Conservation (phyloP, 1,140 invertebrate genomes). For the Caenorhabditis remanei region DNA sequence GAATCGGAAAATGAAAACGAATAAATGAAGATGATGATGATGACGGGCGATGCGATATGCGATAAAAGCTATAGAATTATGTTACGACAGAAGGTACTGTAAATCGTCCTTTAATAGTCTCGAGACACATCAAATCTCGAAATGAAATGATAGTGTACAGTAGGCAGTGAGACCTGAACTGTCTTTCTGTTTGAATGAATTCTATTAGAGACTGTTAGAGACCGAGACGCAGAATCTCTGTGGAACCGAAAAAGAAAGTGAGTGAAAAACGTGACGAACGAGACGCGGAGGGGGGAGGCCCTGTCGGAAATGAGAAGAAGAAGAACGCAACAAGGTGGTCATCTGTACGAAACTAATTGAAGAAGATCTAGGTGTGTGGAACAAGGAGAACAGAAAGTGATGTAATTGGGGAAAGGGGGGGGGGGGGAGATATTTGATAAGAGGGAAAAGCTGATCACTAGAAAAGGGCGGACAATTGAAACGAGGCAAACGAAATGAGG, state of each 20-base stretch:
- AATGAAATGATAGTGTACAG: slow-evolving; percentile 20
- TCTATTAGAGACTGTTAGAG: slow-evolving; percentile 19
- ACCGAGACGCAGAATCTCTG: slow-evolving; percentile 37
- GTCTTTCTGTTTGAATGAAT: slow-evolving; percentile 9
- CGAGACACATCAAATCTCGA: slow-evolving; percentile 21
- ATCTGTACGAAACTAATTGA: slow-evolving; percentile 51
- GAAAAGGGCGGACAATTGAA: slow-evolving; percentile 28
- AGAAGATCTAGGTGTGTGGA: background rate
- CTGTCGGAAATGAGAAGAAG: too few species aligned
- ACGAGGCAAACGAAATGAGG: slow-evolving; percentile 19
- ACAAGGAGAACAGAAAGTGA: background rate
- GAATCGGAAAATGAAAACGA: slow-evolving; percentile 15
- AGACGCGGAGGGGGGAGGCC: background rate
- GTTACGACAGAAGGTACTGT: background rate
- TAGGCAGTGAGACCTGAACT: slow-evolving; percentile 28
- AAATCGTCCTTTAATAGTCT: slow-evolving; percentile 33
- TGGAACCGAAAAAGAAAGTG: slow-evolving; percentile 44
- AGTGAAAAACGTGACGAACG: slow-evolving; percentile 52
- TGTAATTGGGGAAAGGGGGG: background rate
- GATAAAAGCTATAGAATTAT: background rate
- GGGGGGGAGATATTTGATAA: slow-evolving; percentile 44
- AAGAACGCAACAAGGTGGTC: slow-evolving; percentile 40
- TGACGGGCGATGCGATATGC: slow-evolving; percentile 26
- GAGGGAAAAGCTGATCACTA: slow-evolving; percentile 12
- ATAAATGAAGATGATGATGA: background rate